phyloP scores from a whole-genome alignment of 2,113 vertebrate genomes.

The Lynx canadensis region DNA sequence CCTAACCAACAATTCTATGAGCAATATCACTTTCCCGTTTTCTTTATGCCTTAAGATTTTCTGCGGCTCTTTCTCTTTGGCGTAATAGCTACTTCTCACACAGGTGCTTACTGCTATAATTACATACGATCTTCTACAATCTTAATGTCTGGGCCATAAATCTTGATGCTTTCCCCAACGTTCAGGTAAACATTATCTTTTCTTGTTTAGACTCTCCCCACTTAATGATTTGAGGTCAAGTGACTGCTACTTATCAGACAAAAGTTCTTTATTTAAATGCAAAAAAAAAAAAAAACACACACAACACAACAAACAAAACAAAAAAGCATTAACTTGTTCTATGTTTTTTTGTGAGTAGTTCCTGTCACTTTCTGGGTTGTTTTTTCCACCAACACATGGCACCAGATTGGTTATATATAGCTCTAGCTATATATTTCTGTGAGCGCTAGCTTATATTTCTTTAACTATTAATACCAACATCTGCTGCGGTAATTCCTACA shows the following conservation, averaged over 20 bases:
- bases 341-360: neutral
- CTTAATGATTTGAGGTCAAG: conserved; percentile 43
- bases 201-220: conserved; percentile 28
- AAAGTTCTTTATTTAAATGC: conserved; percentile 65
- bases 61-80: neutral
- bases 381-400: neutral
- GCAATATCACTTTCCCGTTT: neutral
- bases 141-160: neutral
- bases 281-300: neutral
- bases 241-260: conserved; percentile 29
- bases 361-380: neutral
- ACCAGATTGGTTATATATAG: neutral
- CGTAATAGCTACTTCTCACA: neutral
- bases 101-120: neutral
- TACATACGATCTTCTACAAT: neutral
- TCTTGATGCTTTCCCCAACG: neutral
- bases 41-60: neutral
- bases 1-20: neutral
- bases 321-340: neutral
- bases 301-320: neutral
- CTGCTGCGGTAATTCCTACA: neutral
- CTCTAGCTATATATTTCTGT: neutral
- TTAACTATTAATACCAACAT: neutral
- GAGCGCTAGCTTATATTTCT: neutral
- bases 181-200: conserved; percentile 33